Evolutionary conservation across 2,797 vertebrate species (phyloP).

Genomic region (Oophaga sylvatica): DNA sequence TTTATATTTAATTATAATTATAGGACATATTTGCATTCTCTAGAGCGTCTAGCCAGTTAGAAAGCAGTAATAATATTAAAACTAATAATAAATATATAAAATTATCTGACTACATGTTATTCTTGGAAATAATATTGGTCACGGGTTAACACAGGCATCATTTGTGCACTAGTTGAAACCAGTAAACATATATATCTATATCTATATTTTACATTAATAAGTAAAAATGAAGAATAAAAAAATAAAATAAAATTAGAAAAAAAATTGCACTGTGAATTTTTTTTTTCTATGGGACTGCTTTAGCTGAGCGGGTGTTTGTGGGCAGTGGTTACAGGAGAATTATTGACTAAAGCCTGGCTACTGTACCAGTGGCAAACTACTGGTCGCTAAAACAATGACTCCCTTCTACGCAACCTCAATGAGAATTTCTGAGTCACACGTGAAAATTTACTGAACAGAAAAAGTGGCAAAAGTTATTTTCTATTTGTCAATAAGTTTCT

Average conservation of each 20-base stretch:
- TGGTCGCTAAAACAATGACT: constrained; percentile 17
- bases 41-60: too few species aligned
- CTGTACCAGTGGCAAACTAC: constrained; percentile 16
- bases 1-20: background rate
- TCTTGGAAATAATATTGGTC: too few species aligned
- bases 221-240: too few species aligned
- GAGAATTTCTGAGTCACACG: background rate
- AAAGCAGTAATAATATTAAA: background rate
- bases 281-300: constrained; percentile 11
- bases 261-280: background rate
- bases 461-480: background rate
- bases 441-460: background rate
- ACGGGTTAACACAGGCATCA: too few species aligned
- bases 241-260: background rate
- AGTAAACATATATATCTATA: too few species aligned
- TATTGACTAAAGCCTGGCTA: constrained; percentile 37
- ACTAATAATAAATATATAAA: background rate
- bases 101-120: too few species aligned
- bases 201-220: too few species aligned
- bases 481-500: background rate
- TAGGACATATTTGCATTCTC: background rate
- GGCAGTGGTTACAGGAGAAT: constrained; percentile 27
- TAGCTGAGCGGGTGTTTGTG: constrained; percentile 13
- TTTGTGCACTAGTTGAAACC: too few species aligned
- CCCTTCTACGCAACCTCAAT: constrained; percentile 25